phyloP scores from a whole-genome alignment of 2,888 invertebrate species.

The Campaea margaritaria region DNA sequence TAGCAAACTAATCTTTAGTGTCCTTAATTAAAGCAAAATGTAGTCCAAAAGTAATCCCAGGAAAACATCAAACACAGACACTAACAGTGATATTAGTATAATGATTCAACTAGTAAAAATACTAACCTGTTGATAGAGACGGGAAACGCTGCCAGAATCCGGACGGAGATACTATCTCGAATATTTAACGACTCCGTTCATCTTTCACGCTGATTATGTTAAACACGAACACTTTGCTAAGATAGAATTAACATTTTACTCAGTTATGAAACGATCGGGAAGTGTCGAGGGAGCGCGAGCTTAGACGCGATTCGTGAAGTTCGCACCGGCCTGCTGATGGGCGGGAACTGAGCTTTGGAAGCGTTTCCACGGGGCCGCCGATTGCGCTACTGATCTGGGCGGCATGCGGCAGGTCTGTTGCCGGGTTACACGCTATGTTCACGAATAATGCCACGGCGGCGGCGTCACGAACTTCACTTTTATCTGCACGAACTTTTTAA shows the following conservation, averaged over 20 bases:
- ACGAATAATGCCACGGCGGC: conserved; percentile 10
- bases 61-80: conserved; percentile 33
- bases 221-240: conserved; percentile 46
- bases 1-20: no score
- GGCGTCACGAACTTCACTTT: conserved; percentile 13
- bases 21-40: neutral
- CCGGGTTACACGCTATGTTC: conserved; percentile 49
- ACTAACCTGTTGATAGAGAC: conserved; percentile 73
- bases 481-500: conserved; percentile 12
- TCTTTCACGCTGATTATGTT: conserved; percentile 55
- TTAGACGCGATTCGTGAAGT: conserved; percentile 25
- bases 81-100: conserved; percentile 32
- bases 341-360: conserved; percentile 48
- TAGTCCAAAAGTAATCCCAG: conserved; percentile 7
- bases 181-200: conserved; percentile 59
- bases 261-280: conserved; percentile 27
- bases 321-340: conserved; percentile 45
- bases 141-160: conserved; percentile 53
- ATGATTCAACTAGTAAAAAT: conserved; percentile 49
- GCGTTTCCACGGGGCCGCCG: conserved; percentile 44
- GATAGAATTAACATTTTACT: conserved; percentile 51
- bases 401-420: conserved; percentile 60
- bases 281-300: conserved; percentile 18
- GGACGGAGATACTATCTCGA: conserved; percentile 57
- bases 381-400: conserved; percentile 44